These are phyloP conservation scores for Holcopasites calliopsidis DNA, from an alignment of 1,140 invertebrate species.

Conservation along the genomic window DNA sequence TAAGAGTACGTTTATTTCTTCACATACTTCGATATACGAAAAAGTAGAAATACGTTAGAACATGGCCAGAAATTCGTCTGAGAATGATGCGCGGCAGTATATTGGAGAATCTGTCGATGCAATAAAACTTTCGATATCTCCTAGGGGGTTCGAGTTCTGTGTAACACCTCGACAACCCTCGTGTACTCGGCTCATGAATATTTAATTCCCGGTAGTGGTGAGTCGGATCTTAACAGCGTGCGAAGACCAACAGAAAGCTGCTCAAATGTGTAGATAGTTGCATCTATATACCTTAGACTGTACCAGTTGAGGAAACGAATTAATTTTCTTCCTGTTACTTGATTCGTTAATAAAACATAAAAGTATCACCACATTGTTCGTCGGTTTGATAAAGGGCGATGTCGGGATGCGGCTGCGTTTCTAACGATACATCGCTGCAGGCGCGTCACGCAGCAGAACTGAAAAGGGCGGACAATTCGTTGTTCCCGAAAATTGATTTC, in stretches of 20 bases:
- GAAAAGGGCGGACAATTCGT: conserved; percentile 36
- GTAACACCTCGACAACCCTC: conserved; percentile 28
- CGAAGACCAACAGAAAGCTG: conserved; percentile 35
- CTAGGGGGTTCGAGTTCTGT: conserved; percentile 39
- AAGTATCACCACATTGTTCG: too few relatives aligned
- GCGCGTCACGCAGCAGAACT: neutral
- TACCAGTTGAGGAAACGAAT: too few relatives aligned
- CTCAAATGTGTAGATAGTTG: neutral
- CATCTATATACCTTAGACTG: too few relatives aligned
- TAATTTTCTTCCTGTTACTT: too few relatives aligned
- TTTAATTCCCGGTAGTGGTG: conserved; percentile 50
- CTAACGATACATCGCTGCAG: neutral
- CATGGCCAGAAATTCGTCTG: conserved; percentile 10
- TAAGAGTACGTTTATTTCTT: neutral
- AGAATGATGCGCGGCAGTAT: conserved; percentile 26
- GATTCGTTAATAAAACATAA: too few relatives aligned
- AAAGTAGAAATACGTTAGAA: neutral
- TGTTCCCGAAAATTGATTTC: conserved; percentile 47
- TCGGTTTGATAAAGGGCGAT: conserved; percentile 5
- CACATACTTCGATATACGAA: neutral
- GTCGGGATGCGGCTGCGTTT: neutral
- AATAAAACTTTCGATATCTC: conserved; percentile 62
- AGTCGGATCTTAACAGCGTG: conserved; percentile 53
- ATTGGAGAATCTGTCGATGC: conserved; percentile 20
- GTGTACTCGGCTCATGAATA: conserved; percentile 52